phyloP scores from a whole-genome alignment of 2,113 vertebrate genomes.

The Oreochromis aureus region DNA sequence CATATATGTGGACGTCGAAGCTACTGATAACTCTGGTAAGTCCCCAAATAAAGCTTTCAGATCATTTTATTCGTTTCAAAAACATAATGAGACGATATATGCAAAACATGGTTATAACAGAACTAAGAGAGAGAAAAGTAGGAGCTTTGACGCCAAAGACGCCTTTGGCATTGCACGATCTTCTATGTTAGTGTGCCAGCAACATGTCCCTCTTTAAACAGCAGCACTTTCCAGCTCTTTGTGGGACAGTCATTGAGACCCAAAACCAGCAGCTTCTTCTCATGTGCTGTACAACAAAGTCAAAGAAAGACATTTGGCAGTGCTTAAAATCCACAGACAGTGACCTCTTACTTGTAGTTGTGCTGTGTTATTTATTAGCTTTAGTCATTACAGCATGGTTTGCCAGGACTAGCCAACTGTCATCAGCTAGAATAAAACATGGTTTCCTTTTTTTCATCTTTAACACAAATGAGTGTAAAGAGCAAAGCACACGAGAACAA shows the following conservation, averaged over 20 bases:
- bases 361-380: not conserved
- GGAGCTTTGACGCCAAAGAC: not conserved
- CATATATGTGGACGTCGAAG: conserved; percentile 69
- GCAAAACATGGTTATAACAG: not conserved
- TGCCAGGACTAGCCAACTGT: not conserved
- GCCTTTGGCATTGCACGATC: rapidly evolving
- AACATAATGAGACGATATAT: not conserved
- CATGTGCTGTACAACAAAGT: not conserved
- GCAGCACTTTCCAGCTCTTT: not conserved
- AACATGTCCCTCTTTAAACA: not conserved
- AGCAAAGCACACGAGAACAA: not conserved
- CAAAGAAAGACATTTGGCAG: not conserved
- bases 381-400: not conserved
- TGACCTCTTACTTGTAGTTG: no score
- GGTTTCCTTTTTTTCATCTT: not conserved
- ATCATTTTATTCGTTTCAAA: not conserved
- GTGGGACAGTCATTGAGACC: not conserved
- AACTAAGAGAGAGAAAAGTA: not conserved
- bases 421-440: not conserved
- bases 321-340: not conserved
- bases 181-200: not conserved
- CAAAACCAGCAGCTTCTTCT: not conserved
- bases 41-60: not conserved
- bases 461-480: not conserved
- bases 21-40: conserved; percentile 71